Evolutionary conservation across 2,797 vertebrate species (phyloP).

Genomic region (Hafferia zeledoni): DNA sequence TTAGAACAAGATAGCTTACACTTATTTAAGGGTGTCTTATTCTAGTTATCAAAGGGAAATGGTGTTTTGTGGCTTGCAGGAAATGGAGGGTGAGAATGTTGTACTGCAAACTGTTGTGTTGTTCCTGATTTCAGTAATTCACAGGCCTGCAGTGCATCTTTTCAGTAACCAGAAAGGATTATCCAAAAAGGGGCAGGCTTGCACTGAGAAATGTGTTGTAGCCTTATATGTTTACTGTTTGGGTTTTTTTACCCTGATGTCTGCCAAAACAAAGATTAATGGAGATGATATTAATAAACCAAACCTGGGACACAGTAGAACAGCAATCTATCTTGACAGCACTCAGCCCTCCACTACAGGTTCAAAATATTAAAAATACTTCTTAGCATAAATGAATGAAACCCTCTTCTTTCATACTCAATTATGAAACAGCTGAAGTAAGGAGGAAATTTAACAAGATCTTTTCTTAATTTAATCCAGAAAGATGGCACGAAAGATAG

Average conservation of each 20-base stretch:
- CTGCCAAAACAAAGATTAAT: not conserved
- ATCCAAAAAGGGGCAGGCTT: not conserved
- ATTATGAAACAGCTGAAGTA: not conserved
- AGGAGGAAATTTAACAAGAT: not conserved
- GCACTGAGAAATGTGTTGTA: not conserved
- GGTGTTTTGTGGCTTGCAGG: not conserved
- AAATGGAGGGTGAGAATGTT: not conserved
- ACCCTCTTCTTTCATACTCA: not conserved
- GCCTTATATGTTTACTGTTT: not conserved
- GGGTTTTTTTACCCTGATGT: not conserved
- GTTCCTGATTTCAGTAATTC: not conserved
- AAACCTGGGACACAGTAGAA: not conserved
- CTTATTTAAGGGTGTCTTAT: not conserved
- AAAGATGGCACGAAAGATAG: not conserved
- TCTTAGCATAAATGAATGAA: not conserved
- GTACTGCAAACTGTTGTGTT: accelerated
- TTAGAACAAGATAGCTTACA: not conserved
- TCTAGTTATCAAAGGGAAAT: not conserved
- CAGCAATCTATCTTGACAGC: not conserved
- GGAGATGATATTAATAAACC: not conserved
- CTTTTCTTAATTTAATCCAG: not conserved
- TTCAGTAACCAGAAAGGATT: not conserved
- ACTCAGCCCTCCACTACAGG: not conserved
- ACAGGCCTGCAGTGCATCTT: not conserved
- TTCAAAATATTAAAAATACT: not conserved